Base-by-base conservation (phyloP, 1,140 invertebrate species). In the Limonius californicus region DNA sequence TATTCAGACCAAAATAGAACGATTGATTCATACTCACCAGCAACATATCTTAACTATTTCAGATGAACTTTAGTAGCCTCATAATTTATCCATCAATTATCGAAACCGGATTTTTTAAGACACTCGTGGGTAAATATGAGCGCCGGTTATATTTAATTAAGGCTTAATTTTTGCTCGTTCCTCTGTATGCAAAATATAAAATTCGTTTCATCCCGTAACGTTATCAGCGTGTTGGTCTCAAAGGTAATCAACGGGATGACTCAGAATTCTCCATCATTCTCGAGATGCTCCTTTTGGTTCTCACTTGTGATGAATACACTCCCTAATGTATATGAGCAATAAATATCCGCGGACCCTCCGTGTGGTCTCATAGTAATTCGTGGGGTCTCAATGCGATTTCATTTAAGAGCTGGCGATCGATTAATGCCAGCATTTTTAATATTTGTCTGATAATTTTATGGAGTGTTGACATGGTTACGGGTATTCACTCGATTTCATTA, bases 341-440 rank as follows among this genome's bases (percentile, higher is more conserved):
- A 70, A 70, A 70, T 70, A 70, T 68, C 59, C 19, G 20, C 11
- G 20, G 16, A 62, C 54, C 54, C 59, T 56, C 60, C 6, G 53
- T 57, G 56, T 62, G 60, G 60, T 56, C 60, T 43, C 47, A 45
- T 50, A 56, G 30, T 64, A 21, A 43, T 64, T 61, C 16, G 58
- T 53, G 32, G 42, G 54, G 54, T 65, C 60, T 43, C 32, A 35
- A 45, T 27, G 32, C 50, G 21, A 27, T 65, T 68, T 68, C 66
- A 65, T 68, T 68, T 68, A 57, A 59, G 58, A 65, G 53, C 60
- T 63, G 66, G 23, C 63, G 62, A 65, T 57, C 63, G 66, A 68
- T 65, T 68, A 68, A 68, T 68, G 63, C 21, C 30, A 16, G 47
- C 61, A 64, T 68, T 68, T 68, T 68, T 68, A 68, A 68, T 65